These are phyloP conservation scores for Xiphydria camelus DNA, from an alignment of 2,888 invertebrate genomes.

Conservation along the genomic window DNA sequence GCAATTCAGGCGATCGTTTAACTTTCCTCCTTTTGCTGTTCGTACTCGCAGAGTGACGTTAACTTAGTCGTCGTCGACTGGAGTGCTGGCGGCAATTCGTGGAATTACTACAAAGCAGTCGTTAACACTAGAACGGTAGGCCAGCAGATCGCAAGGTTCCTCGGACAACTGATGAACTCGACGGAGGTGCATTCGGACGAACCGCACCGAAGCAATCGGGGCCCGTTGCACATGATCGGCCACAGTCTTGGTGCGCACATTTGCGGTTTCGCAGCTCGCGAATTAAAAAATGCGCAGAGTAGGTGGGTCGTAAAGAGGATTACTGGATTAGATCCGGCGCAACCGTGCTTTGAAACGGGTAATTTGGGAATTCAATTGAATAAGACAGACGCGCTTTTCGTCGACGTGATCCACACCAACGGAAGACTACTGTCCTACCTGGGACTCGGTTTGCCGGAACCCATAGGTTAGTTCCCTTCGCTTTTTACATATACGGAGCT, in stretches of 20 bases:
- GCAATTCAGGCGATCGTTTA: no score
- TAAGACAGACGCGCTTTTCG: conserved; percentile 63
- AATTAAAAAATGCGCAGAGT: conserved; percentile 55
- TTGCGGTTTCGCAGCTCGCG: conserved; percentile 62
- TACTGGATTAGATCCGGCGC: conserved; percentile 67
- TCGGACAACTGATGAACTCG: conserved; percentile 57
- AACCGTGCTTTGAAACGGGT: conserved; percentile 64
- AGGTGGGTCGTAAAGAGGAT: conserved; percentile 47
- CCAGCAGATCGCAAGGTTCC: conserved; percentile 61
- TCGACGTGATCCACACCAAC: conserved; percentile 69
- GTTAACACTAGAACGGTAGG: conserved; percentile 65
- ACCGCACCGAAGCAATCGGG: conserved; percentile 34
- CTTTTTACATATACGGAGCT: background rate
- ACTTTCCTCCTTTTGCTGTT: no score
- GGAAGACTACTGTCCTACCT: conserved; percentile 60
- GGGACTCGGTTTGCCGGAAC: conserved; percentile 66
- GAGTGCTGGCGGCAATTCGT: conserved; percentile 66
- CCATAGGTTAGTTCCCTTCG: conserved; percentile 56
- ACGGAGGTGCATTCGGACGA: conserved; percentile 56
- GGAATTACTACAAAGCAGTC: conserved; percentile 67
- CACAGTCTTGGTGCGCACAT: conserved; percentile 70
- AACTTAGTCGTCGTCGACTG: conserved; percentile 69
- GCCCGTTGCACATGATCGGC: conserved; percentile 62
- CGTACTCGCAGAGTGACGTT: conserved; percentile 65
- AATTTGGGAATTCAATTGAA: conserved; percentile 61